These are phyloP conservation scores for Plagiodera versicolora DNA, from an alignment of 2,888 invertebrate genomes.

Conservation along the genomic window DNA sequence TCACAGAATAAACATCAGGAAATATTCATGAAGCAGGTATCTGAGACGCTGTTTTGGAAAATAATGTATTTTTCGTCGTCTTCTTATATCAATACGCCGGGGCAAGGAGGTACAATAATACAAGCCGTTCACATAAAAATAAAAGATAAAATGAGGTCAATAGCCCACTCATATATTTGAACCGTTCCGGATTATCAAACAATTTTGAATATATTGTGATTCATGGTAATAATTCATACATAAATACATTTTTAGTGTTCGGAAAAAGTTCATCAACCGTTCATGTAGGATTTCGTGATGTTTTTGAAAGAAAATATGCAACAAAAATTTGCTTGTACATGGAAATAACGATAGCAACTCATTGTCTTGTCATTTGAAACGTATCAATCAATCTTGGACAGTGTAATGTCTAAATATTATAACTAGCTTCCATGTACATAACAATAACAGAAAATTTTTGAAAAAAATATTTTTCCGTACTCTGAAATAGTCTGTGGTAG, in stretches of 20 bases:
- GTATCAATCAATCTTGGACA: no score
- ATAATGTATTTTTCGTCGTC: background rate
- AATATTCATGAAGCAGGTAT: background rate
- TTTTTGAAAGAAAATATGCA: background rate
- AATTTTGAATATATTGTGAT: constrained; percentile 22
- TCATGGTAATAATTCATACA: constrained; percentile 12
- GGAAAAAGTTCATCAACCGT: constrained; percentile 1
- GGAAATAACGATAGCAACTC: background rate
- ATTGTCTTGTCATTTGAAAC: background rate
- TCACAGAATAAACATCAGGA: no score
- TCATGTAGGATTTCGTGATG: background rate
- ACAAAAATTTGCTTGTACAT: background rate
- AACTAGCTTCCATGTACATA: no score
- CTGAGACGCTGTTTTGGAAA: background rate
- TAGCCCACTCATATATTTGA: constrained; percentile 18
- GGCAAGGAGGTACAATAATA: constrained; percentile 19
- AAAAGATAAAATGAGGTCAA: constrained; percentile 26
- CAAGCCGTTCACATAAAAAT: constrained; percentile 22
- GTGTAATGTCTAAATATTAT: background rate
- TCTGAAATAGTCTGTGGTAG: no score
- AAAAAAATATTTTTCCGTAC: no score
- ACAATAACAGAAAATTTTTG: no score
- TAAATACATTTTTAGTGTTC: constrained; percentile 3
- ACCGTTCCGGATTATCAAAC: constrained; percentile 22
- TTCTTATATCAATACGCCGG: background rate